Evolutionary conservation across 2,888 invertebrate species (phyloP).

Genomic region (Spilarctia lutea): DNA sequence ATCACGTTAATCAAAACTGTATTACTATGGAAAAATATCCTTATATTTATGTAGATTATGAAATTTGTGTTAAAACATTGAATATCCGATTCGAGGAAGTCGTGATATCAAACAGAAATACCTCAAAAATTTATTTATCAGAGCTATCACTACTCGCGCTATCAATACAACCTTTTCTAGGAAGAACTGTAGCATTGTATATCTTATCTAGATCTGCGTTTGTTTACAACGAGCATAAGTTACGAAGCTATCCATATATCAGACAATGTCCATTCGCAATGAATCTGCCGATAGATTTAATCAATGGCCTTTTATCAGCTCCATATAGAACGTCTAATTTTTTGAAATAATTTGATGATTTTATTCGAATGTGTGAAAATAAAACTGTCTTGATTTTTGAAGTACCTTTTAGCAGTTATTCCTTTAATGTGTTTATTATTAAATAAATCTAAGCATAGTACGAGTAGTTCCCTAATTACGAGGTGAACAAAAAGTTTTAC

Average conservation of each 20-base stretch:
- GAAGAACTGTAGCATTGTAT: constrained; percentile 65
- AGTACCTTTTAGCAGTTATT: background rate
- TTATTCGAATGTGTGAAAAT: background rate
- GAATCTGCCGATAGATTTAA: constrained; percentile 62
- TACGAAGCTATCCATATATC: constrained; percentile 55
- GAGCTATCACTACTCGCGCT: constrained; percentile 55
- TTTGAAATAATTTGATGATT: too few species aligned
- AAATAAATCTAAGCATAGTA: background rate
- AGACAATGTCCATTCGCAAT: constrained; percentile 76
- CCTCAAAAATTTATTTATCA: constrained; percentile 45
- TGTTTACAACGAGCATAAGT: constrained; percentile 68
- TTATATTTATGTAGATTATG: background rate
- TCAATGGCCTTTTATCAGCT: constrained; percentile 70
- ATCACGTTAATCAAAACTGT: too few species aligned
- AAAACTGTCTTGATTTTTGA: background rate
- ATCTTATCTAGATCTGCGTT: constrained; percentile 82
- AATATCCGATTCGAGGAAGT: background rate
- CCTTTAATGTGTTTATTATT: background rate
- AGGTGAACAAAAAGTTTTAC: too few species aligned
- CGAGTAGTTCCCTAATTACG: too few species aligned
- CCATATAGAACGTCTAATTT: constrained; percentile 62
- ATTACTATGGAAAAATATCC: too few species aligned
- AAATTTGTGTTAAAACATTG: background rate
- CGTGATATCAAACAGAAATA: constrained; percentile 10
- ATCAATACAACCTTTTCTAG: constrained; percentile 65